phyloP scores from a whole-genome alignment of 2,113 vertebrate species.

The Phylloscopus trochilus region DNA sequence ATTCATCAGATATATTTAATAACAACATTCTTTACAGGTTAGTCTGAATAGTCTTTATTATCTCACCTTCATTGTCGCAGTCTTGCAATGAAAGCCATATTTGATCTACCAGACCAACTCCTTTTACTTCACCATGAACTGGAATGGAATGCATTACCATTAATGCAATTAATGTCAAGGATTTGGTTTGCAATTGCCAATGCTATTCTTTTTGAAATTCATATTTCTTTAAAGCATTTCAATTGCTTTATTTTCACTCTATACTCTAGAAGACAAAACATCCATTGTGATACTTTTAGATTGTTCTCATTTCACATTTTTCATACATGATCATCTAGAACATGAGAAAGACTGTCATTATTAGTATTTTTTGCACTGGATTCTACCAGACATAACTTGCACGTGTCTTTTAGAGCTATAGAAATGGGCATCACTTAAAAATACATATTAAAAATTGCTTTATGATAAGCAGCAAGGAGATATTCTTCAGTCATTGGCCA shows the following conservation, averaged over 20 bases:
- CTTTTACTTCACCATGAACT: slow-evolving; percentile 70
- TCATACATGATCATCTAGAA: background rate
- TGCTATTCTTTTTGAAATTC: background rate
- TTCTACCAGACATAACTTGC: background rate
- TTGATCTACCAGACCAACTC: slow-evolving; percentile 66
- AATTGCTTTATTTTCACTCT: background rate
- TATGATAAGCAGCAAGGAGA: background rate
- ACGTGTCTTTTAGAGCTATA: background rate
- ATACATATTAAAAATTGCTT: background rate
- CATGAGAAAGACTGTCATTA: background rate
- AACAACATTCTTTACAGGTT: slow-evolving; percentile 4
- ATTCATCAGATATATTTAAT: background rate
- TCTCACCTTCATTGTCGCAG: slow-evolving; percentile 66
- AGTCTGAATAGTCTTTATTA: slow-evolving; percentile 35
- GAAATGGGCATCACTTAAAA: background rate
- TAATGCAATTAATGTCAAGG: slow-evolving; percentile 26
- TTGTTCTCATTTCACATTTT: background rate
- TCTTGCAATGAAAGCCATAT: slow-evolving; percentile 69
- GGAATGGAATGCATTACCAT: slow-evolving; percentile 59
- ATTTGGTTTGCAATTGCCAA: slow-evolving; percentile 1
- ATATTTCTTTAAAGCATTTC: background rate
- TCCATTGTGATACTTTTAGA: background rate
- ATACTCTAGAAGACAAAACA: background rate
- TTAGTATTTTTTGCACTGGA: background rate
- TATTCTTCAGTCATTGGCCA: background rate